Conservation (phyloP, 2,113 vertebrate genomes). For the Balaenoptera acutorostrata region DNA sequence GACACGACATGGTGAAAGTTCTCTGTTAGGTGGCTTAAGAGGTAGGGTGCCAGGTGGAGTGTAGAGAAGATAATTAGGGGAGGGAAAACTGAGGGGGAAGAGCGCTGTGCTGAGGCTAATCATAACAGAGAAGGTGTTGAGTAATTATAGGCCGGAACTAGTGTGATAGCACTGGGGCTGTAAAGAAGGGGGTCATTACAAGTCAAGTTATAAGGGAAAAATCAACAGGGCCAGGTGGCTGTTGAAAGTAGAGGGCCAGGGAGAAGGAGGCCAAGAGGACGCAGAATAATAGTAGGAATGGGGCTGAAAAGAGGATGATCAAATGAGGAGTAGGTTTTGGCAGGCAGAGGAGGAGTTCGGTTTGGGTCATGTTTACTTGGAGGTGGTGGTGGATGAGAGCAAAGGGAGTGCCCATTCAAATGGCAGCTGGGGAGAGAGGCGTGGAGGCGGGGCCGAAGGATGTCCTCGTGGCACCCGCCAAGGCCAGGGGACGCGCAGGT, state of each 20-base stretch:
- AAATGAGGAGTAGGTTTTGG: not conserved
- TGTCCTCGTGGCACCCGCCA: not conserved
- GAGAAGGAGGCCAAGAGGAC: not conserved
- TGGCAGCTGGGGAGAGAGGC: not conserved
- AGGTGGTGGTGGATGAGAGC: not conserved
- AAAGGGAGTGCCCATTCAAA: not conserved
- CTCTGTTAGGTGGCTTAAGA: not conserved
- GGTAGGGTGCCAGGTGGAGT: not conserved
- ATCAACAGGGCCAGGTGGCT: not conserved
- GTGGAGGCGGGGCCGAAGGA: too few relatives aligned
- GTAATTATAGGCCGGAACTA: not conserved
- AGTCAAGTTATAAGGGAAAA: not conserved
- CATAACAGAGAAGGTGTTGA: not conserved
- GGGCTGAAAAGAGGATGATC: not conserved
- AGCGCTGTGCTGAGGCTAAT: not conserved
- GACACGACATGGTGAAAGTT: fast-evolving
- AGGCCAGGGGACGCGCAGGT: too few relatives aligned
- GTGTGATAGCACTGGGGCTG: not conserved
- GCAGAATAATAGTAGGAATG: too few relatives aligned
- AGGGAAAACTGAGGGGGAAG: not conserved
- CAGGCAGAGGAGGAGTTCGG: not conserved
- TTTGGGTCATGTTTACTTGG: not conserved
- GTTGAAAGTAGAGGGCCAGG: not conserved
- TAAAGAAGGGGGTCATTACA: not conserved
- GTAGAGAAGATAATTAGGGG: not conserved